Evolutionary conservation across 2,888 invertebrate species (phyloP), one percentile per base, ranked within the genome.

Genomic region (Habroteleia sp.): DNA sequence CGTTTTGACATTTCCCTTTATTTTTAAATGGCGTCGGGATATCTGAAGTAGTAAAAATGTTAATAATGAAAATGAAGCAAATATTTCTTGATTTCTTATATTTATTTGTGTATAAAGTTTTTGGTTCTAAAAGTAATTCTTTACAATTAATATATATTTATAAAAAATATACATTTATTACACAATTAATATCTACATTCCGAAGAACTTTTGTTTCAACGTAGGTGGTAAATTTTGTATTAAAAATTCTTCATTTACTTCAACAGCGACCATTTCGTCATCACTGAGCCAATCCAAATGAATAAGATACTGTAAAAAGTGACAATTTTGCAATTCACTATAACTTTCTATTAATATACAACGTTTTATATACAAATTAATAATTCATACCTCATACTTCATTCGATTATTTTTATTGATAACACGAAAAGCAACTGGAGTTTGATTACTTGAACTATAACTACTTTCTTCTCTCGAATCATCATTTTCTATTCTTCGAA

Each of bases 181-280:
- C n/a, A 31, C 17, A 46, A 1, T 39, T 1, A 20, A 5, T 46
- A 48, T 56, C 11, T 81, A 86, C 78, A 84, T 77, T 48, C 93
- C 94, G 84, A 93, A 94, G 77, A 91, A 91, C 84, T 93, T 93
- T 86, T 92, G 91, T 79, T 90, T 91, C 52, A 94, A 90, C 1
- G 93, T 91, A 3, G 93, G 92, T 6, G 96, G 96, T 58, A 96
- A 88, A 80, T 93, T 91, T 44, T 93, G 92, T 3, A 93, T 89
- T 33, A 96, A 90, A 62, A 92, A 91, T 42, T 92, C 89, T 0
- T 95, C 94, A 81, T 93, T 92, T 1, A 95, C 91, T 88, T 96
- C 95, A 17, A 97, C 91, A 0, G 93, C 92, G 2, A 96, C 92
- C 79, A 96, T 90, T 89, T 95, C 95, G 71, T 93, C 91, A 1